Evolutionary conservation across 2,888 invertebrate genomes (phyloP), one percentile per base, ranked within the genome.

Genomic region (Anagyrus pseudococci): DNA sequence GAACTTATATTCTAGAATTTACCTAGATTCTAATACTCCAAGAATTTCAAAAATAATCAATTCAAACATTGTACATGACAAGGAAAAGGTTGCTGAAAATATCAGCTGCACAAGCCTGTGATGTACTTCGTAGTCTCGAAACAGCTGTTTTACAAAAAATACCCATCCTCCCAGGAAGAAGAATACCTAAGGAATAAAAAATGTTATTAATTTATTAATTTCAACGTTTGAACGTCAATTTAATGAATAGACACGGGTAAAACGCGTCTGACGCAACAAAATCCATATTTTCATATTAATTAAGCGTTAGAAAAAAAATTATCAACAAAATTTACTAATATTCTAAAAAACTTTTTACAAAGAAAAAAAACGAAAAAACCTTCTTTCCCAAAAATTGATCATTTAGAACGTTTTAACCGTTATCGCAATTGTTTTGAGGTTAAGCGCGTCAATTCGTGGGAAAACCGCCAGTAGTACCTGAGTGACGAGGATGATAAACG

Each of bases 1-100:
- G 29, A 1, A 26, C n/a, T 33, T 37, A 37, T 47, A 23, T 13
- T 56, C 48, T 78, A 75, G 53, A 22, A 44, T 59, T 72, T 86
- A 97, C 92, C 92, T 93, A 20, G 94, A 88, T 78, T 97, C 95
- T 68, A 99, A 84, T 69, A 97, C 88, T 29, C 93, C 97, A 64
- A 98, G 85, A 70, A 99, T 99, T 85, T 99, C 99, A 84, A 99
- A 99, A 78, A 99, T 99, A 66, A 99, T 98, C 62, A 99, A 84
- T 81, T 99, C 98, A 82, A 99, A 99, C 96, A 99, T 96, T 2
- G 97, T 96, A 77, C 98, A 96, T 23, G 98, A 98, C 17, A 99
- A 84, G 0, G 98, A 92, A 79, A 99, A 95, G 37, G 97, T 99
- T 25, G 92, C 86, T 0, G 98, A 97, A 81, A 99, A 99, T 76